phyloP scores from a whole-genome alignment of 2,113 vertebrate species.

The Pseudolaguvia tuberculata region DNA sequence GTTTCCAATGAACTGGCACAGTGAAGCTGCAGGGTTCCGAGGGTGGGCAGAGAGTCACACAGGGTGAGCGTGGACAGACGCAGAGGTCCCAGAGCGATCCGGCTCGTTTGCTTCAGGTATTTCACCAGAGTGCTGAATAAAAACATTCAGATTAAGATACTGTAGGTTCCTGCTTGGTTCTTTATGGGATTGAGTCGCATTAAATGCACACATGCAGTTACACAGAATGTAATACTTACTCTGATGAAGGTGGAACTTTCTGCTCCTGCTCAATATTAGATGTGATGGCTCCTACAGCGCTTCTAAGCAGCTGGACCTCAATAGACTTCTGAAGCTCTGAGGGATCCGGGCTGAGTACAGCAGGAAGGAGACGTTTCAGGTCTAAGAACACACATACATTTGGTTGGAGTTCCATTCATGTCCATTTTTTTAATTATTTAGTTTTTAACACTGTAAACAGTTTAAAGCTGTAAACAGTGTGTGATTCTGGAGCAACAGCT shows the following conservation, averaged over 20 bases:
- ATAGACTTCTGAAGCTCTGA: constrained; percentile 94
- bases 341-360: constrained; percentile 89
- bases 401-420: too few species aligned
- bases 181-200: too few species aligned
- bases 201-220: neutral
- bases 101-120: constrained; percentile 90
- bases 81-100: constrained; percentile 85
- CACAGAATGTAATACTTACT: constrained; percentile 70
- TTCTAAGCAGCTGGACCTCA: constrained; percentile 92
- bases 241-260: constrained; percentile 74
- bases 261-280: constrained; percentile 81
- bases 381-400: constrained; percentile 64
- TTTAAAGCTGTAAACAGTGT: too few species aligned
- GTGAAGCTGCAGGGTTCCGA: constrained; percentile 87
- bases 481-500: neutral
- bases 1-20: constrained; percentile 84
- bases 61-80: constrained; percentile 86
- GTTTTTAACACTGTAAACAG: too few species aligned
- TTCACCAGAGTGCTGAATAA: constrained; percentile 76
- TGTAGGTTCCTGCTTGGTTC: neutral
- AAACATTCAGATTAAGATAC: neutral
- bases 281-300: constrained; percentile 79
- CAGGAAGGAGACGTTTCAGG: constrained; percentile 91
- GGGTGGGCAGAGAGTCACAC: constrained; percentile 79
- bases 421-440: too few species aligned